phyloP scores from a whole-genome alignment of 2,888 invertebrate species.

The Aphrophora alni region DNA sequence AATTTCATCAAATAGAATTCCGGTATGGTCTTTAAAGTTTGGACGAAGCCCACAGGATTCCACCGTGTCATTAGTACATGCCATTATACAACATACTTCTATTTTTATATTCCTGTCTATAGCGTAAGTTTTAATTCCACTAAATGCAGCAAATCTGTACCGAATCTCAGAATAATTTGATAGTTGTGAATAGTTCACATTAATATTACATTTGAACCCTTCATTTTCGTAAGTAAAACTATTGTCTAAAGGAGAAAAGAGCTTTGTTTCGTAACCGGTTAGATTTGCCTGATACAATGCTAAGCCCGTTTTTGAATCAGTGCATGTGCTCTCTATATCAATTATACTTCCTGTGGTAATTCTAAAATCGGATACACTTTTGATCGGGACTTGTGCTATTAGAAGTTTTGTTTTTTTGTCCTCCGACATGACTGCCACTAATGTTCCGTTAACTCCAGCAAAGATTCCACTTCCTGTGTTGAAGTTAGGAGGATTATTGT shows the following conservation, averaged over 20 bases:
- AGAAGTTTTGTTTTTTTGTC: constrained; percentile 46
- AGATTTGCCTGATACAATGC: constrained; percentile 18
- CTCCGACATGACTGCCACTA: constrained; percentile 45
- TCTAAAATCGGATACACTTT: constrained; percentile 33
- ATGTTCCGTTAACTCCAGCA: constrained; percentile 54
- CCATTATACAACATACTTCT: constrained; percentile 55
- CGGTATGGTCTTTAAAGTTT: neutral
- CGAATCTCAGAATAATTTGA: constrained; percentile 40
- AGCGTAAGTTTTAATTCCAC: constrained; percentile 52
- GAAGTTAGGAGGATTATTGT: constrained; percentile 56
- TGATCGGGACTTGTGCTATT: constrained; percentile 49
- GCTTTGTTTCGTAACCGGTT: neutral
- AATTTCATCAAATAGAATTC: neutral
- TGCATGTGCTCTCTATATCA: constrained; percentile 13
- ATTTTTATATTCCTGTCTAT: constrained; percentile 44
- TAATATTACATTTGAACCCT: constrained; percentile 53
- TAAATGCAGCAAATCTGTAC: constrained; percentile 55
- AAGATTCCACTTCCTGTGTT: constrained; percentile 63
- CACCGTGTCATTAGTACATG: constrained; percentile 53
- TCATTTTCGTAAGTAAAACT: constrained; percentile 47
- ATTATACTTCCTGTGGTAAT: constrained; percentile 18
- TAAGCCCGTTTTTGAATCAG: neutral
- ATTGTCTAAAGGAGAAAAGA: constrained; percentile 4
- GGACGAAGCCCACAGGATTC: constrained; percentile 50
- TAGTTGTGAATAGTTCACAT: constrained; percentile 42